Base-by-base conservation (phyloP, 2,113 vertebrate genomes). In the Synchiropus splendidus region DNA sequence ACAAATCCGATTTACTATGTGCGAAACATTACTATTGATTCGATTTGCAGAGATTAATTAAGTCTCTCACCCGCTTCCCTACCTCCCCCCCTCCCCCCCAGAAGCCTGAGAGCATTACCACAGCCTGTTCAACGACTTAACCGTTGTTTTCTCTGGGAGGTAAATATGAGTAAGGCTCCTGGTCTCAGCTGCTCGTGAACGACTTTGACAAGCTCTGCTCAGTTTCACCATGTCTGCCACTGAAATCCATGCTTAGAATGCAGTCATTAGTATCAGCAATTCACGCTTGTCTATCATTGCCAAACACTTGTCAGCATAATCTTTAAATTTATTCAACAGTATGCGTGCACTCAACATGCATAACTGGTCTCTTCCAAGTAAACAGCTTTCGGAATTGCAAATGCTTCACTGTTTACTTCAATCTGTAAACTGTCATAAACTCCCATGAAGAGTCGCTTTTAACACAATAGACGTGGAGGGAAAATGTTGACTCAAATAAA, bases 21-120 rank as follows among this genome's bases (percentile, higher is more conserved):
- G 14, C 51, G 63, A 48, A 64, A 78, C 76, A 75, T 76, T 61
- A 70, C 64, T 64, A 67, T 66, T 45, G 48, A 83, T 78, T 85
- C 67, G 74, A 83, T 80, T 82, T 76, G 61, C 51, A 36, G 64
- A 67, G 77, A 77, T 81, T 77, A 80, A 84, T 83, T 82, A 78
- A 74, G 73, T 58, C 54, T 61, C 64, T 67, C 69, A 66, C 54
- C 54, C 50, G 42, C 68, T 66, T 8, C 21, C 21, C 21, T 27
- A 5, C 21, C 21, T 27, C n/a, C n/a, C n/a, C n/a, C n/a, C n/a
- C n/a, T n/a, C n/a, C n/a, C n/a, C n/a, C n/a, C n/a, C 62, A 56
- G 58, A 37, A 59, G 66, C 67, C 70, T 62, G 55, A 67, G 60
- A 55, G 72, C 66, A 45, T 64, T 48, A 63, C 42, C 47, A 54